Evolutionary conservation across 1,140 invertebrate species (phyloP).

Genomic region (Zaprionus taronus): DNA sequence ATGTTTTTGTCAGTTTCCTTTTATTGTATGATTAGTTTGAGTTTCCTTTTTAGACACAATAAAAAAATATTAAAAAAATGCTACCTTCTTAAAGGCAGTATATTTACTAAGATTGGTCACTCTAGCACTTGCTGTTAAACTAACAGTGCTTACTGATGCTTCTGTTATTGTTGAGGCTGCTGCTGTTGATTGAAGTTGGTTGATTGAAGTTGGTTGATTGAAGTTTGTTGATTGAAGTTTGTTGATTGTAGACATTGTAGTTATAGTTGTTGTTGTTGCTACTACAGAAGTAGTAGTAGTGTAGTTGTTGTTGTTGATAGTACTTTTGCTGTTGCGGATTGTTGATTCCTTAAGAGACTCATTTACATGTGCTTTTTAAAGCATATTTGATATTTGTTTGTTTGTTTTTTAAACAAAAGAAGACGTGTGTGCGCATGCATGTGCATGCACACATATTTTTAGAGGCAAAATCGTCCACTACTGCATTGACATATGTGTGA

Average conservation of each 20-base stretch:
- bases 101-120: slow-evolving; percentile 34
- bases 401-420: not conserved
- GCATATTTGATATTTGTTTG: slow-evolving; percentile 17
- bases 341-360: slow-evolving; percentile 5
- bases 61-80: slow-evolving; percentile 27
- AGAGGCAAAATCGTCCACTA: slow-evolving; percentile 26
- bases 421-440: slow-evolving; percentile 15
- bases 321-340: slow-evolving; percentile 36
- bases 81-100: not conserved
- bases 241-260: slow-evolving; percentile 67
- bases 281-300: slow-evolving; percentile 20
- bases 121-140: slow-evolving; percentile 15
- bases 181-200: slow-evolving; percentile 32
- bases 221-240: slow-evolving; percentile 23
- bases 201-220: slow-evolving; percentile 53
- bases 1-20: not conserved
- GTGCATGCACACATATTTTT: slow-evolving; percentile 13
- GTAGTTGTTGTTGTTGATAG: slow-evolving; percentile 20
- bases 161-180: slow-evolving; percentile 4
- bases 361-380: slow-evolving; percentile 24
- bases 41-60: not conserved
- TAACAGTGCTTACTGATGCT: slow-evolving; percentile 6
- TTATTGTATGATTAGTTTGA: not conserved
- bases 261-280: slow-evolving; percentile 23
- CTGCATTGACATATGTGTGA: slow-evolving; percentile 42